Conservation (phyloP, 2,113 vertebrate genomes). For the Corythornis madagascariensis region DNA sequence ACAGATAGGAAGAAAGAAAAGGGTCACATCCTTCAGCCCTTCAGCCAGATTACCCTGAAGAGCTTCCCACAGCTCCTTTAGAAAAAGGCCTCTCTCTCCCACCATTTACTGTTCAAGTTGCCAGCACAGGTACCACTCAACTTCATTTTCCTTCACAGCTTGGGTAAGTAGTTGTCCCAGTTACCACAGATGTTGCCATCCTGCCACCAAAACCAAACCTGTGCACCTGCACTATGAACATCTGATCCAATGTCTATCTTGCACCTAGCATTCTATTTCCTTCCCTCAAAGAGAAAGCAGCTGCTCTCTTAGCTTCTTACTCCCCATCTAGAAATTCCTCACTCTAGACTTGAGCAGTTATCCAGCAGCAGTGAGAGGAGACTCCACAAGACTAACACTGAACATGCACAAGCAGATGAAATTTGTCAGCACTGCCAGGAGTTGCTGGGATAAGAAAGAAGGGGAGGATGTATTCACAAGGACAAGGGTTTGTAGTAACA, state of each 20-base stretch:
- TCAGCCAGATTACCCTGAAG: background rate
- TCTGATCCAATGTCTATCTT: background rate
- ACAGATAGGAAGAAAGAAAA: background rate
- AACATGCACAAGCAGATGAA: background rate
- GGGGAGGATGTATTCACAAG: too few relatives aligned
- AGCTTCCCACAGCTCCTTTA: background rate
- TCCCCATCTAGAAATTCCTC: background rate
- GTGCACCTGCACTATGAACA: background rate
- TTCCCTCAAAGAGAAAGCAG: background rate
- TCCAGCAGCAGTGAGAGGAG: background rate
- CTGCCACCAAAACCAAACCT: background rate
- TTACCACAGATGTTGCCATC: background rate
- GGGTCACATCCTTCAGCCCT: background rate
- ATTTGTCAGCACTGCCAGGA: constrained; percentile 29
- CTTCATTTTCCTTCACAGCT: background rate
- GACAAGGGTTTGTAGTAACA: too few relatives aligned
- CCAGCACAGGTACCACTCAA: background rate
- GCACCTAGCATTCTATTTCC: background rate
- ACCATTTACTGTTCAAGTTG: background rate
- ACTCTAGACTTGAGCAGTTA: constrained; percentile 25
- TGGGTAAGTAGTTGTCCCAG: background rate
- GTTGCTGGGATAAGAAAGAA: background rate
- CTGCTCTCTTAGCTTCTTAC: background rate
- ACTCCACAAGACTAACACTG: background rate
- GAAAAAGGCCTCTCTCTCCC: background rate